phyloP scores from a whole-genome alignment of 2,113 vertebrate species.

The Centropristis striata region DNA sequence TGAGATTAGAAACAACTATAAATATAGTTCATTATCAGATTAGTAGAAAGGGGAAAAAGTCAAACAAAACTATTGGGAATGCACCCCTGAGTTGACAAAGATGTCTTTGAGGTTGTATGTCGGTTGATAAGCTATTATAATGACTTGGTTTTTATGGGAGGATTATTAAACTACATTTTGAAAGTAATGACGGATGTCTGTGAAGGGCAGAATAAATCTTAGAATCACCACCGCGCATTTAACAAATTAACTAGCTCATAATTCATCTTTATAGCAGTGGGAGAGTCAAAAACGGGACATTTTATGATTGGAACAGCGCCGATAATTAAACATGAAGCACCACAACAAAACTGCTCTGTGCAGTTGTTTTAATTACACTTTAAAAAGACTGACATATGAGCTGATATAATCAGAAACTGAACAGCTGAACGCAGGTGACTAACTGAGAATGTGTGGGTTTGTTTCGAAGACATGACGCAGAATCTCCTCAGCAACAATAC shows the following conservation, averaged over 20 bases:
- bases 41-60: slow-evolving; percentile 13
- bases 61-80: slow-evolving; percentile 9
- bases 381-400: neutral
- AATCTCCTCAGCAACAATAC: neutral
- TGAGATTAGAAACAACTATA: neutral
- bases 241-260: slow-evolving; percentile 14
- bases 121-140: slow-evolving; percentile 5
- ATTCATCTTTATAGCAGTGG: neutral
- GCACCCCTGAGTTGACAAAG: neutral
- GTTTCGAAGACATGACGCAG: neutral
- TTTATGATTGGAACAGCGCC: neutral
- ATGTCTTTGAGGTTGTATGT: neutral
- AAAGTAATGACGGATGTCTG: slow-evolving; percentile 20
- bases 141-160: neutral
- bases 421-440: neutral
- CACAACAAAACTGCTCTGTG: neutral
- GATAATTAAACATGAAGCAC: slow-evolving; percentile 15
- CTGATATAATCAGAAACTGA: neutral
- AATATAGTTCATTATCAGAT: slow-evolving; percentile 4
- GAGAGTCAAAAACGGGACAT: neutral
- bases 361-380: slow-evolving; percentile 18
- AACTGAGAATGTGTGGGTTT: neutral
- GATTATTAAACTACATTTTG: slow-evolving; percentile 8
- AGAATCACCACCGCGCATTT: neutral
- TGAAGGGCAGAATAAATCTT: slow-evolving; percentile 26